A percentile compares a stretch with the other conserved stretches of the same genome.
Conservation (phyloP, 2,797 vertebrate species). For the Petrocephalus schoutedeni region DNA sequence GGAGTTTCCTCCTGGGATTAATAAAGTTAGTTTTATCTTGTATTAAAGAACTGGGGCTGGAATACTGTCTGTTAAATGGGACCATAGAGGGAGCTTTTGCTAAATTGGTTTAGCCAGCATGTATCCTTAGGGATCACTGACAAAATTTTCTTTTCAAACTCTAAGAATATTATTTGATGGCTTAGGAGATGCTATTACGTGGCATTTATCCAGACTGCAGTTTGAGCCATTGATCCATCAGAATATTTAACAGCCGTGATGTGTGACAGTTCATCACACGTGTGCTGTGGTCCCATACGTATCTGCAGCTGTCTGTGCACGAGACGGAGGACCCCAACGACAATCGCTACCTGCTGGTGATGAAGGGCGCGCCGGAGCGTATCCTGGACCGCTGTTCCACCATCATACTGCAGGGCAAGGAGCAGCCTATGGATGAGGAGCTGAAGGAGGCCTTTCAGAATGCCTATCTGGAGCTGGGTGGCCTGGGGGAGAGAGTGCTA, state of each 20-base stretch:
- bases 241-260: background rate
- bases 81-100: background rate
- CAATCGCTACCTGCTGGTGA: conserved; percentile 79
- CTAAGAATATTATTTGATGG: background rate
- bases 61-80: background rate
- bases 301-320: conserved; percentile 74
- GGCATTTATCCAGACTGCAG: background rate
- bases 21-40: background rate
- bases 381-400: conserved; percentile 83
- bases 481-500: conserved; percentile 80
- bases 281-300: background rate
- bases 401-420: conserved; percentile 81
- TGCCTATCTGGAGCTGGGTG: conserved; percentile 80
- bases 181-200: background rate
- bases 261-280: background rate
- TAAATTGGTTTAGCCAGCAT: background rate
- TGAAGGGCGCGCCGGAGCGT: conserved; percentile 86
- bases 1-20: background rate
- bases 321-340: conserved; percentile 71
- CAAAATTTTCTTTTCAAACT: background rate
- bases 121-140: background rate
- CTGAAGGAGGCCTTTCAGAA: conserved; percentile 87
- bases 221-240: background rate
- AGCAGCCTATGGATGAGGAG: conserved; percentile 82
- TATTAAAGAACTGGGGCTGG: background rate